These are phyloP conservation scores for Callosobruchus maculatus DNA, from an alignment of 2,888 invertebrate species.

Conservation along the genomic window DNA sequence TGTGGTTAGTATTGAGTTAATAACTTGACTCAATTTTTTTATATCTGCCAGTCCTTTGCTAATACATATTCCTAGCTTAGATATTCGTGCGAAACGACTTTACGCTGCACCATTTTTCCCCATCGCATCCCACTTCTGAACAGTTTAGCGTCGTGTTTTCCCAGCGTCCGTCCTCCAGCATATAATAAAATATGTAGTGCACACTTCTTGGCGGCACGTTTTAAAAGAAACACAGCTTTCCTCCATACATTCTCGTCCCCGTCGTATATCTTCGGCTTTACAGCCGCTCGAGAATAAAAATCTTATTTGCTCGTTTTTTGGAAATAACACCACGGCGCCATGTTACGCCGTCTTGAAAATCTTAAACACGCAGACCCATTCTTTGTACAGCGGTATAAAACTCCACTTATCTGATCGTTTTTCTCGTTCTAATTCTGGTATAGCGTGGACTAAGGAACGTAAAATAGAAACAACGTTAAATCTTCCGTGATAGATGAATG, in stretches of 20 bases:
- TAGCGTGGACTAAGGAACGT: no score
- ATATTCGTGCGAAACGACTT: background rate
- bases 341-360: background rate
- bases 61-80: background rate
- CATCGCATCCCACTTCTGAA: background rate
- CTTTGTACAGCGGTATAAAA: background rate
- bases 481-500: no score
- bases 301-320: background rate
- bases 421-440: background rate
- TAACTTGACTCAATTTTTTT: no score
- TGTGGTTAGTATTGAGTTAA: no score
- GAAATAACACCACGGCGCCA: background rate
- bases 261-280: background rate
- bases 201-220: background rate
- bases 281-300: background rate
- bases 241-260: background rate
- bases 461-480: no score
- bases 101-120: background rate
- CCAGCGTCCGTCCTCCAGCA: no score
- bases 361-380: background rate
- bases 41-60: background rate
- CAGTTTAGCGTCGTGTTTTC: background rate
- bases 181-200: background rate
- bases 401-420: background rate
- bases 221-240: background rate